Evolutionary conservation across 2,888 invertebrate species (phyloP), one percentile per base, ranked within the genome.

Genomic region (Drosophila paramelanica): DNA sequence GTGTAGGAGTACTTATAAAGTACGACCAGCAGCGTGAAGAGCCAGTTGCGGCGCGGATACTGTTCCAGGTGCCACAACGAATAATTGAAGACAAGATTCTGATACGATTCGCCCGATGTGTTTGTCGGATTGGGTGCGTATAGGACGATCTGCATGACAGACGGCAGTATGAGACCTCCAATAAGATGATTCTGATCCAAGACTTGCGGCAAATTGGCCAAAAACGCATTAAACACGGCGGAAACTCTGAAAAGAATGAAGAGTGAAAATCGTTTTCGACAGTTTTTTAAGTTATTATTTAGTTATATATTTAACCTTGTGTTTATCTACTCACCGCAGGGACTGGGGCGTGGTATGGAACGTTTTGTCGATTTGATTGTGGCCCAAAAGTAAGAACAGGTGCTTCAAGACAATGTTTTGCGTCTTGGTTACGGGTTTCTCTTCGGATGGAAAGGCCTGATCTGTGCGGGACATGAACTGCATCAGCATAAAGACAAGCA

Each of bases 181-280:
- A 99, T 97, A 73, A 96, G 93, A 91, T 98, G 97, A 93, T 99
- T 99, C 91, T 98, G 97, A 92, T 99, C 99, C 89, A 99, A 91
- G 11, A 99, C 94, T 93, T 98, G 98, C 0, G 99, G 98, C 70
- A 99, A 93, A 90, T 98, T 98, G 33, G 97, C 96, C 91, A 99
- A 93, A 91, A 99, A 99, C 1, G 98, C 98, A 93, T 98, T 98
- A 93, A 99, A 99, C 1, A 98, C 97, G 0, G 99, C 96, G 0
- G 98, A 98, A 65, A 95, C 94, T 85, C 99, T 97, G 47, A 8
- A 53, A 10, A 11, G 1, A 27, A 0, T 5, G 5, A 33, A 5
- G 0, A 33, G 10, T 17, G n/a, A n/a, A n/a, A n/a, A n/a, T n/a
- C n/a, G n/a, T 17, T 27, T 27, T 27, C 27, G 27, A 27, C 31